phyloP scores from a whole-genome alignment of 53 echinoderm and acorn worm genomes.

The Hippasteria phrygiana region DNA sequence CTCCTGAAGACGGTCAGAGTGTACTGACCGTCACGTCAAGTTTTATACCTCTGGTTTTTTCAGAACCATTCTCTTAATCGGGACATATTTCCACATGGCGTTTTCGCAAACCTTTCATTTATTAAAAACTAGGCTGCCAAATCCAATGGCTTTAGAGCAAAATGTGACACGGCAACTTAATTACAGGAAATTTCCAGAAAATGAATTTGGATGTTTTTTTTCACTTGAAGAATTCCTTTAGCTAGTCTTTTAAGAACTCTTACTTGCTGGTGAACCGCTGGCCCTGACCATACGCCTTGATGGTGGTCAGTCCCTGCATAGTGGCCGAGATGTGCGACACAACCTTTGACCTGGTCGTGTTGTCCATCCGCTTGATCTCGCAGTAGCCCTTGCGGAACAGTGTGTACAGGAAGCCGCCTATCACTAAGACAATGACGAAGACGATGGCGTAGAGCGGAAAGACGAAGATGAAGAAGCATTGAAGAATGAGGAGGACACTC shows the following conservation, averaged over 20 bases:
- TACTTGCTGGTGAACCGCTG: conserved; percentile 71
- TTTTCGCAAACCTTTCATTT: no score
- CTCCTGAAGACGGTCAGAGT: no score
- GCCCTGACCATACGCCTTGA: conserved; percentile 77
- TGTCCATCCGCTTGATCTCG: conserved; percentile 85
- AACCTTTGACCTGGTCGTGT: conserved; percentile 71
- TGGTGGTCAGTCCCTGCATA: conserved; percentile 86
- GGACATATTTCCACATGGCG: no score
- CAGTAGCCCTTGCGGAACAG: conserved; percentile 81
- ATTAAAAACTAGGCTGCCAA: no score
- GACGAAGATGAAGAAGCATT: conserved; percentile 71
- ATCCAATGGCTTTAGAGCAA: no score
- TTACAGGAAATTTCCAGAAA: no score
- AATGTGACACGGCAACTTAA: no score
- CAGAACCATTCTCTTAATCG: no score
- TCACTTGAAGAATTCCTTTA: background rate
- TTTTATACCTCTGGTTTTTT: no score
- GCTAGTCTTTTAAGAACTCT: background rate
- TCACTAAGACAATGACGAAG: conserved; percentile 44
- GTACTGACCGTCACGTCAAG: no score
- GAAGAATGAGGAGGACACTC: conserved; percentile 61
- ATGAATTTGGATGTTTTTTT: background rate
- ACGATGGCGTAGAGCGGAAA: conserved; percentile 72
- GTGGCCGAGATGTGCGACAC: conserved; percentile 83
- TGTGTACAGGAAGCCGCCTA: conserved; percentile 58